Evolutionary conservation across 2,888 invertebrate species (phyloP).

Genomic region (Tinea pellionella): DNA sequence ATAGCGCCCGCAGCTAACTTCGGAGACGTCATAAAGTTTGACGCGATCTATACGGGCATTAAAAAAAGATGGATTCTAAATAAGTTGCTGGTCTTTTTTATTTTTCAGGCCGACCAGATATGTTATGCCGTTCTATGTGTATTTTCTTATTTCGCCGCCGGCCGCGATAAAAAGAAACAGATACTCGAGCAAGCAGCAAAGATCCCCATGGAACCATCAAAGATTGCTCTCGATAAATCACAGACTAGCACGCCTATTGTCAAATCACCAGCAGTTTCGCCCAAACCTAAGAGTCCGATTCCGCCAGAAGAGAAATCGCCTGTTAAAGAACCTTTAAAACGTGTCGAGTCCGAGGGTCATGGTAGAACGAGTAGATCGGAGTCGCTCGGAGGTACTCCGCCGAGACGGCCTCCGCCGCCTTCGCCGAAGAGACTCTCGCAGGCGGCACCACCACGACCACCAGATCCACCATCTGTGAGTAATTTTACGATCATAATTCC

Average conservation of each 20-base stretch:
- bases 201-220: constrained; percentile 30
- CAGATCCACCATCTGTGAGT: constrained; percentile 41
- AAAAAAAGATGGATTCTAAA: too few species aligned
- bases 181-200: constrained; percentile 60
- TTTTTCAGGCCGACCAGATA: constrained; percentile 96
- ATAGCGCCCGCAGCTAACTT: too few species aligned
- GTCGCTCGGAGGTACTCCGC: constrained; percentile 15
- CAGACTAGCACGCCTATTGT: background rate
- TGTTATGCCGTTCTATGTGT: constrained; percentile 99
- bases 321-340: background rate
- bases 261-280: background rate
- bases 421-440: constrained; percentile 34
- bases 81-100: too few species aligned
- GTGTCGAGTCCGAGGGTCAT: background rate
- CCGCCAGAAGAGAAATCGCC: constrained; percentile 8
- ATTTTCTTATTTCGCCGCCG: constrained; percentile 98
- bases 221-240: background rate
- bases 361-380: constrained; percentile 17
- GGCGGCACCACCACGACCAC: constrained; percentile 33
- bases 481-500: background rate
- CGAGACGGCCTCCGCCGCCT: constrained; percentile 24
- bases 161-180: constrained; percentile 77
- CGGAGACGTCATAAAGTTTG: too few species aligned
- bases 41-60: too few species aligned
- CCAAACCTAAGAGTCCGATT: background rate